These are phyloP conservation scores for Rhinolophus ferrumequinum DNA, from an alignment of 2,113 vertebrate genomes.

Conservation along the genomic window DNA sequence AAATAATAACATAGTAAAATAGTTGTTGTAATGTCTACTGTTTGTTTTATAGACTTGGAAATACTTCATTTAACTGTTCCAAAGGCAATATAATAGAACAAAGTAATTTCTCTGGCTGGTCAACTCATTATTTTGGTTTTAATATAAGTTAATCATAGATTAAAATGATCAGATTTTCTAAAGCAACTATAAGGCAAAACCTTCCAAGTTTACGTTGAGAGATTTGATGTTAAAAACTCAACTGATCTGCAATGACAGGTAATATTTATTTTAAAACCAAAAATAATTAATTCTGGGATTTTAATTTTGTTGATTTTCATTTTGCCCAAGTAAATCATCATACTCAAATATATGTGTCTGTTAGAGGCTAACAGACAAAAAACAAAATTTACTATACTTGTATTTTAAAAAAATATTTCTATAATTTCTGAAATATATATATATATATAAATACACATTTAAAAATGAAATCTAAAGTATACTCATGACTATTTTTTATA, in stretches of 20 bases:
- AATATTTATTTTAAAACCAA: conserved; percentile 28
- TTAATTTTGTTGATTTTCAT: background rate
- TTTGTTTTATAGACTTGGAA: conserved; percentile 85
- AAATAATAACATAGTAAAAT: conserved; percentile 86
- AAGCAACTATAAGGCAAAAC: conserved; percentile 45
- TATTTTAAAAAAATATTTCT: background rate
- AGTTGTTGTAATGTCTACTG: conserved; percentile 77
- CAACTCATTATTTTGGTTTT: conserved; percentile 55
- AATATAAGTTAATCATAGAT: conserved; percentile 53
- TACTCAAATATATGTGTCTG: background rate
- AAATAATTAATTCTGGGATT: background rate
- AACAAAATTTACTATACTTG: background rate
- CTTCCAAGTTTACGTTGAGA: background rate
- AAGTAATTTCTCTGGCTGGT: conserved; percentile 71
- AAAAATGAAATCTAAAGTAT: conserved; percentile 59
- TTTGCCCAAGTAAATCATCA: conserved; percentile 29
- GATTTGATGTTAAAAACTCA: conserved; percentile 36
- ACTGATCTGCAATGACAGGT: background rate
- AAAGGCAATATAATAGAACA: conserved; percentile 77
- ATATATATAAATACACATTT: background rate
- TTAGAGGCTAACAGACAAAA: background rate
- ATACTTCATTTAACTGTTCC: conserved; percentile 81
- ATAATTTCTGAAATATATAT: conserved; percentile 4
- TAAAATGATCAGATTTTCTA: conserved; percentile 48
- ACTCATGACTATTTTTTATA: conserved; percentile 65